Conservation (phyloP, 2,797 vertebrate genomes). For the Sebastes hopkinsi region DNA sequence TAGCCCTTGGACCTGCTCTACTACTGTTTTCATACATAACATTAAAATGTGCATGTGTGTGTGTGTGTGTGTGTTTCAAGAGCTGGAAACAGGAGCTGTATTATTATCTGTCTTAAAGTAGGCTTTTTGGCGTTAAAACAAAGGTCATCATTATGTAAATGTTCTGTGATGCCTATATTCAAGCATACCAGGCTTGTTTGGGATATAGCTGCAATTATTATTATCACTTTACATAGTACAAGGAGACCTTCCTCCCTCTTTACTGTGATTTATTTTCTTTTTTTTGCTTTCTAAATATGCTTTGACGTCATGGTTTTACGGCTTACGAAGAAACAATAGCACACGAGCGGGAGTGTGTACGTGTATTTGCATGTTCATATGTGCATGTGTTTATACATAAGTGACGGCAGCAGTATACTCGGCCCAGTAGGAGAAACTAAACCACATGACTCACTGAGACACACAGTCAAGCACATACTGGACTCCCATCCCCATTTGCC, state of each 20-base stretch:
- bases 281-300: not conserved
- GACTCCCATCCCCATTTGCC: constrained; percentile 21
- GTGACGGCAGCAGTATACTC: constrained; percentile 26
- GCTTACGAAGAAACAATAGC: not conserved
- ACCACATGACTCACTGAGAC: constrained; percentile 48
- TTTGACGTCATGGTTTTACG: not conserved
- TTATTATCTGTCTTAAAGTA: not conserved
- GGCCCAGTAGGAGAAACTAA: constrained; percentile 45
- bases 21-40: constrained; percentile 22
- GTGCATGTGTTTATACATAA: constrained; percentile 3
- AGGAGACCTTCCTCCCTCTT: not conserved
- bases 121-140: not conserved
- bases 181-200: not conserved
- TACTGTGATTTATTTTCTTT: not conserved
- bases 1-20: constrained; percentile 7
- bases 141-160: not conserved
- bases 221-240: not conserved
- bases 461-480: constrained; percentile 12
- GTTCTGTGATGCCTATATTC: not conserved
- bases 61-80: not conserved
- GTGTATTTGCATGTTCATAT: not conserved
- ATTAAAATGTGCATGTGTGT: not conserved
- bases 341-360: not conserved
- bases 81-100: not conserved
- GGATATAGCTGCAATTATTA: not conserved